Evolutionary conservation across 2,113 vertebrate species (phyloP).

Genomic region (Perca fluviatilis): DNA sequence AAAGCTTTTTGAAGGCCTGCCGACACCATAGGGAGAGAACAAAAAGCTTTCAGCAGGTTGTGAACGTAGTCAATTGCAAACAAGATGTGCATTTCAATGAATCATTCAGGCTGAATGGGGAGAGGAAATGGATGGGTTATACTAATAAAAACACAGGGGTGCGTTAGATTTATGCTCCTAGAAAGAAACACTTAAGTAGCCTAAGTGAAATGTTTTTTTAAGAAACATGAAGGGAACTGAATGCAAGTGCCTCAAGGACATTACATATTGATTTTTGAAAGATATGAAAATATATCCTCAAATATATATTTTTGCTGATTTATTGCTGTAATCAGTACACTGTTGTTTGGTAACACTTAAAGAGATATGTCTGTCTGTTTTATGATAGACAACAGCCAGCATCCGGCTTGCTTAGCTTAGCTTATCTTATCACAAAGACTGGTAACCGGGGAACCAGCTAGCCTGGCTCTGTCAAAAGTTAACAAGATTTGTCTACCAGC

Average conservation of each 20-base stretch:
- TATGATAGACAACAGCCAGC: background rate
- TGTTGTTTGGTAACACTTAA: background rate
- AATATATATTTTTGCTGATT: background rate
- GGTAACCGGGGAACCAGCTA: background rate
- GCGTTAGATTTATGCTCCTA: slow-evolving; percentile 29
- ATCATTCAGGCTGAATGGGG: slow-evolving; percentile 72
- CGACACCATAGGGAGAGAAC: slow-evolving; percentile 73
- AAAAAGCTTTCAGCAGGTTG: slow-evolving; percentile 83
- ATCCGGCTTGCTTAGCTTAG: background rate
- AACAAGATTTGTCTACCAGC: background rate
- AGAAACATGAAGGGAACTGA: slow-evolving; percentile 11
- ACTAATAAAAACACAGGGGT: slow-evolving; percentile 73
- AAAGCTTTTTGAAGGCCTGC: slow-evolving; percentile 66
- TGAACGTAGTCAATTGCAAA: slow-evolving; percentile 81
- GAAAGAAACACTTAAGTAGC: slow-evolving; percentile 22
- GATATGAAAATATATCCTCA: background rate
- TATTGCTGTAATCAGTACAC: background rate
- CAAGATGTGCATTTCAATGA: slow-evolving; percentile 86
- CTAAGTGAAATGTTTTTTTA: slow-evolving; percentile 5
- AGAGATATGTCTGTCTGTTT: background rate
- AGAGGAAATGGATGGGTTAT: slow-evolving; percentile 70
- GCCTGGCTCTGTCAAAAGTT: background rate
- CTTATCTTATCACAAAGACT: background rate
- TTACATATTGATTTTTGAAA: background rate
- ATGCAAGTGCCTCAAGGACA: background rate